Evolutionary conservation across 2,113 vertebrate genomes (phyloP).

Genomic region (Xyliphius kryptos): DNA sequence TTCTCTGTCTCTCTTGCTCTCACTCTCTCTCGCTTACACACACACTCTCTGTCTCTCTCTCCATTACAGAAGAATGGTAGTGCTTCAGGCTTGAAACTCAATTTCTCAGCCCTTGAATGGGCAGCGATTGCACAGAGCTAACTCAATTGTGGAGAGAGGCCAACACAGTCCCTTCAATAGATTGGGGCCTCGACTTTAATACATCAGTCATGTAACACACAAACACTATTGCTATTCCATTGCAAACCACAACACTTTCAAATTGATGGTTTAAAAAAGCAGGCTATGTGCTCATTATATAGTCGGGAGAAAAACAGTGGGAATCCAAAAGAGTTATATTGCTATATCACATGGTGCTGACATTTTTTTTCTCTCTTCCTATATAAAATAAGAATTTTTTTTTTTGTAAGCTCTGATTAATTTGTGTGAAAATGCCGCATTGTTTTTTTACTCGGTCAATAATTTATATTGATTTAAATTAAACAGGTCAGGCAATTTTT

Average conservation of each 20-base stretch:
- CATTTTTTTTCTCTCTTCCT: not conserved
- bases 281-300: slow-evolving; percentile 44
- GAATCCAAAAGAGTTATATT: not conserved
- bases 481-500: not conserved
- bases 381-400: not conserved
- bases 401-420: not conserved
- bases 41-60: slow-evolving; percentile 30
- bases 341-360: no score
- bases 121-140: slow-evolving; percentile 65
- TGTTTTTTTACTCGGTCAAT: slow-evolving; percentile 31
- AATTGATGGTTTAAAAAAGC: slow-evolving; percentile 48
- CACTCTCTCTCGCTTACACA: slow-evolving; percentile 12
- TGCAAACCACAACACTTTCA: slow-evolving; percentile 56
- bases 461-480: slow-evolving; percentile 14
- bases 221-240: slow-evolving; percentile 58
- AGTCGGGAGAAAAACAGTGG: not conserved
- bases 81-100: slow-evolving; percentile 67
- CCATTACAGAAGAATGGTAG: slow-evolving; percentile 53
- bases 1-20: slow-evolving; percentile 14
- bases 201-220: slow-evolving; percentile 57
- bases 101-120: slow-evolving; percentile 70
- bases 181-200: slow-evolving; percentile 66
- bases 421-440: slow-evolving; percentile 9
- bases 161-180: slow-evolving; percentile 65
- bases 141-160: slow-evolving; percentile 67